Conservation (phyloP, 2,797 vertebrate species). For the Rachycentron canadum region DNA sequence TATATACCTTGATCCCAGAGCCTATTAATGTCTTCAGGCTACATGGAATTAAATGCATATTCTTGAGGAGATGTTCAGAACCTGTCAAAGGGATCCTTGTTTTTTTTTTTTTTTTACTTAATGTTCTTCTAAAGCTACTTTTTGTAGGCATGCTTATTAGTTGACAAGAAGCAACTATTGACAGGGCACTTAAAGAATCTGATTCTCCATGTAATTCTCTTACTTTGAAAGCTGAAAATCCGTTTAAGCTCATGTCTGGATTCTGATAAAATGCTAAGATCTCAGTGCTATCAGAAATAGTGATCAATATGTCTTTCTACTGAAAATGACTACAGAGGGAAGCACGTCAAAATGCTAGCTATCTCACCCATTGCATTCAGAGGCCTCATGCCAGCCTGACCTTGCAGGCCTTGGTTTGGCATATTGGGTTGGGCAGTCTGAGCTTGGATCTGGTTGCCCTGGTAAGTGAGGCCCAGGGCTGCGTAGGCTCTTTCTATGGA, state of each 20-base stretch:
- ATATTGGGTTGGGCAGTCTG: constrained; percentile 89
- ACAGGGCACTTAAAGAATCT: background rate
- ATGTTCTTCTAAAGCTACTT: background rate
- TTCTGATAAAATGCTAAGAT: background rate
- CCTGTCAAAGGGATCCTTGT: background rate
- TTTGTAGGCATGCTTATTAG: background rate
- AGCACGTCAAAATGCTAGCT: background rate
- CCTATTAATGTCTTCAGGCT: background rate
- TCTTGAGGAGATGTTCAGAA: background rate
- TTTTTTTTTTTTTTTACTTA: background rate
- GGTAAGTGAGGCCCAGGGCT: constrained; percentile 96
- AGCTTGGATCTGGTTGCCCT: constrained; percentile 94
- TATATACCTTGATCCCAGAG: background rate
- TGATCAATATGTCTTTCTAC: background rate
- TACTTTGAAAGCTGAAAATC: background rate
- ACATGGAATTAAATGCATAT: background rate
- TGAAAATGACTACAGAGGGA: background rate
- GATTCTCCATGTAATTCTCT: background rate
- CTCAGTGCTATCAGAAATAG: background rate
- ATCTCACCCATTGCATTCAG: constrained; percentile 92
- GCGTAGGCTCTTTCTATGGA: constrained; percentile 98
- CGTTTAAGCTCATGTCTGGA: background rate
- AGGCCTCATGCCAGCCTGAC: constrained; percentile 89
- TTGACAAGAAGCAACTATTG: background rate
- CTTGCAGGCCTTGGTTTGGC: constrained; percentile 87